These are phyloP conservation scores for Oreohelix idahoensis DNA, from an alignment of 1,140 invertebrate genomes.

Conservation along the genomic window DNA sequence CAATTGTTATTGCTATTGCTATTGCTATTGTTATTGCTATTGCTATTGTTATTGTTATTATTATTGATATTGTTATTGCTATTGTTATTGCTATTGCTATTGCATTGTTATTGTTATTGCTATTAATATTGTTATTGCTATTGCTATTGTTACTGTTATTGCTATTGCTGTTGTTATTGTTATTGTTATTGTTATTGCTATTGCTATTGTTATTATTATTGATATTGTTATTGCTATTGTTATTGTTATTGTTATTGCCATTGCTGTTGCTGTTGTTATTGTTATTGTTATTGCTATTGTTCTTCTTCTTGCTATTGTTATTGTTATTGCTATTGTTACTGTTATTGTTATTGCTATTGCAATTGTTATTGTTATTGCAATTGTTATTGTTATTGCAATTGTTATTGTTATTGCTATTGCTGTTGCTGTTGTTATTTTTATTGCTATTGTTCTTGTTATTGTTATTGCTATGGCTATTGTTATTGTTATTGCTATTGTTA, in stretches of 20 bases:
- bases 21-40: conserved; percentile 15
- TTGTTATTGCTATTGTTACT: background rate
- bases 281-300: background rate
- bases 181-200: conserved; percentile 15
- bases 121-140: conserved; percentile 7
- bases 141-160: conserved; percentile 16
- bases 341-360: conserved; percentile 4
- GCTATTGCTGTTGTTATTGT: conserved; percentile 12
- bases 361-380: background rate
- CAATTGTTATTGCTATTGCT: conserved; percentile 11
- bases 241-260: background rate
- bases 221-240: background rate
- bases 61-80: conserved; percentile 15
- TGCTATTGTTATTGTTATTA: conserved; percentile 11
- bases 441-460: background rate
- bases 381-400: background rate
- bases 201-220: conserved; percentile 13
- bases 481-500: background rate
- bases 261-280: background rate
- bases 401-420: background rate
- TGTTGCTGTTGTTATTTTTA: background rate
- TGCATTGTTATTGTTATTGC: too few relatives aligned
- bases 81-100: conserved; percentile 19
- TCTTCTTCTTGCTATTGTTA: background rate
- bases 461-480: background rate